Evolutionary conservation across 1,140 invertebrate species (phyloP), one percentile per base, ranked within the genome.

Genomic region (Adelges cooleyi): DNA sequence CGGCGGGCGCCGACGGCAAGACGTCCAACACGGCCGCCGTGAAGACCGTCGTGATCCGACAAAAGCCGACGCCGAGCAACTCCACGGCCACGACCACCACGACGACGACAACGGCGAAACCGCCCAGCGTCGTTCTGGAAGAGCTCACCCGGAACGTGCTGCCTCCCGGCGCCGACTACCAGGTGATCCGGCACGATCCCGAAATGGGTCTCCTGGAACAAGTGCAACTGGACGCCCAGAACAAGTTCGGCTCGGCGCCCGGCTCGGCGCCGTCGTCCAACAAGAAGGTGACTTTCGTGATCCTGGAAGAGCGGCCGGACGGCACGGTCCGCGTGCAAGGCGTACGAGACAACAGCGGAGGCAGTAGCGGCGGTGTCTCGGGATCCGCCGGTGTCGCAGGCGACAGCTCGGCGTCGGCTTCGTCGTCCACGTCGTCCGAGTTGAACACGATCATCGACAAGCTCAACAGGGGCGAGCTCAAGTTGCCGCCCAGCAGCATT

Each of bases 201-300:
- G 81, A 84, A 69, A 86, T 85, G 11, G 82, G 1, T n/a, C 33
- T 17, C 18, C 29, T 2, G 22, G 27, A 13, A 18, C 6, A 3
- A 42, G 42, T 1, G 2, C 11, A 2, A 2, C 9, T 2, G 3
- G n/a, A 1, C 53, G 3, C 13, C 15, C 6, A 1, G 22, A 11
- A 0, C 23, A 6, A 25, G 13, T 1, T 13, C 0, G 5, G n/a
- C 1, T 15, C 48, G 13, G 3, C 29, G 5, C 5, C 27, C 2
- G 6, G 6, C 17, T 23, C 3, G 13, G n/a, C 15, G 6, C 15
- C 23, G 20, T 6, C 2, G 54, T 79, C 82, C 4, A 82, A 85
- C 65, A 90, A 89, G 73, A 89, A 89, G 72, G 86, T 89, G 0
- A 90, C 87, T 0, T 90, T 90, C 69, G 88, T 90, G 3, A 84